Evolutionary conservation across 2,888 invertebrate species (phyloP).

Genomic region (Hypselothyrea guttata): DNA sequence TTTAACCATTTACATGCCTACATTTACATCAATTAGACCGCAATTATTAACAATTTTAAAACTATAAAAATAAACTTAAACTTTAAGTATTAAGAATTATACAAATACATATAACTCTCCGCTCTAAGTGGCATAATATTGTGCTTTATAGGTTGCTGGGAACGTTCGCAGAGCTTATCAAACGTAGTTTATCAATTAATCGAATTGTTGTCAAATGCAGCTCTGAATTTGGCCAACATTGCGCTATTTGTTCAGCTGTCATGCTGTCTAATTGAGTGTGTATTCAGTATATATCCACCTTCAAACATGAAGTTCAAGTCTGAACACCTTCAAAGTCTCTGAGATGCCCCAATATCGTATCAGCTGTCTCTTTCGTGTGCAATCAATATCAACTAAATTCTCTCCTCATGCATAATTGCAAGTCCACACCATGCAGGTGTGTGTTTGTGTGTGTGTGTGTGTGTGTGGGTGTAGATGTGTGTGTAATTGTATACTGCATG

Average conservation of each 20-base stretch:
- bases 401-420: conserved; percentile 68
- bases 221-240: conserved; percentile 29
- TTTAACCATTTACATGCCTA: too few species aligned
- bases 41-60: too few species aligned
- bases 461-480: conserved; percentile 10
- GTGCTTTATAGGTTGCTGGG: not conserved
- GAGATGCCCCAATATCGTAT: conserved; percentile 26
- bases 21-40: too few species aligned
- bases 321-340: conserved; percentile 32
- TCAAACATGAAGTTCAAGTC: conserved; percentile 12
- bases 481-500: conserved; percentile 4
- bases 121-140: too few species aligned
- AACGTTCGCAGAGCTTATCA: conserved; percentile 7
- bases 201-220: conserved; percentile 43
- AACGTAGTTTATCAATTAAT: conserved; percentile 46
- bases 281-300: conserved; percentile 4
- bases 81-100: too few species aligned
- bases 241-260: conserved; percentile 54
- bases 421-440: conserved; percentile 26
- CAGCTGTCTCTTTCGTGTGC: conserved; percentile 47
- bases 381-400: conserved; percentile 72
- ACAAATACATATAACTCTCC: too few species aligned
- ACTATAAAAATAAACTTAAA: too few species aligned
- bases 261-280: conserved; percentile 60
- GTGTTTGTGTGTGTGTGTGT: conserved; percentile 14